These are phyloP conservation scores for Limnephilus rhombicus DNA, from an alignment of 2,888 invertebrate species.

Conservation along the genomic window DNA sequence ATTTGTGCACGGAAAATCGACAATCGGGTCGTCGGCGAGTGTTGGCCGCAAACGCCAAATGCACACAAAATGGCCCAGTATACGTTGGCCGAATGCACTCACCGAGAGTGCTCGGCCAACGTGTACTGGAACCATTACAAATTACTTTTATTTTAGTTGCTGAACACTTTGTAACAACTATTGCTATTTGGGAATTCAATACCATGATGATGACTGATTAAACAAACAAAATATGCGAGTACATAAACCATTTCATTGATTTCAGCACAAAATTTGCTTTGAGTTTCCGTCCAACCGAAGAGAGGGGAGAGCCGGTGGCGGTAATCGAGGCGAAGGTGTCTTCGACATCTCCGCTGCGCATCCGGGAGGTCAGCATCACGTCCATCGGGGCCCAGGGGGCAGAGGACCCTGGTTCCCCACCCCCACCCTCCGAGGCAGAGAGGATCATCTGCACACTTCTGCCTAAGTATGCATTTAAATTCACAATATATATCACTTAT, in stretches of 20 bases:
- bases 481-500: background rate
- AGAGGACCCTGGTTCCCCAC: constrained; percentile 79
- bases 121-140: too few relatives aligned
- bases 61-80: too few relatives aligned
- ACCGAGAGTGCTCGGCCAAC: too few relatives aligned
- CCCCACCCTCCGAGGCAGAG: constrained; percentile 87
- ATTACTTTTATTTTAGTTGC: too few relatives aligned
- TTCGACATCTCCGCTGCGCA: constrained; percentile 56
- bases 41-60: too few relatives aligned
- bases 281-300: constrained; percentile 82
- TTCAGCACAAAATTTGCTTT: constrained; percentile 84
- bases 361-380: constrained; percentile 60
- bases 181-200: too few relatives aligned
- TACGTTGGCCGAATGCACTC: too few relatives aligned
- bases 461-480: constrained; percentile 80
- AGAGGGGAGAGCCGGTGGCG: constrained; percentile 66
- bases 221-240: background rate
- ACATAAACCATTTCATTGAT: constrained; percentile 65
- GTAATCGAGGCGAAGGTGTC: constrained; percentile 66
- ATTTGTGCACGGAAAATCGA: too few relatives aligned
- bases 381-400: constrained; percentile 58
- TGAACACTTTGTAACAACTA: too few relatives aligned
- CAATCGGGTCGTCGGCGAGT: too few relatives aligned
- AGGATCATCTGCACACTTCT: constrained; percentile 86
- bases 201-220: background rate